Evolutionary conservation across 2,113 vertebrate genomes (phyloP).

Genomic region (Phodopus roborovskii): DNA sequence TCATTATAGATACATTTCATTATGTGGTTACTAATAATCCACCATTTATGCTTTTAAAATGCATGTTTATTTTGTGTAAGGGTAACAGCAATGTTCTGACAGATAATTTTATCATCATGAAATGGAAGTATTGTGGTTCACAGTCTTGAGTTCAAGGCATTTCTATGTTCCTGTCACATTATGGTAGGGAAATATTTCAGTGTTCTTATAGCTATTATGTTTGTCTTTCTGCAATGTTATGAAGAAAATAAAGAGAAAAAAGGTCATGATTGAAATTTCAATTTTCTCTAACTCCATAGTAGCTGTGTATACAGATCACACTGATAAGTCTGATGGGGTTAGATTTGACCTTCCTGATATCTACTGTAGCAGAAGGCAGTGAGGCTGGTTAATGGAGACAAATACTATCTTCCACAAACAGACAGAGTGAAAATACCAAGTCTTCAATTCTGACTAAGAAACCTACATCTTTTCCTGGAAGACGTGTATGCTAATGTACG

Average conservation of each 20-base stretch:
- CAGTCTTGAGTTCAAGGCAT: neutral
- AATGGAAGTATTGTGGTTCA: neutral
- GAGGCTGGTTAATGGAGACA: neutral
- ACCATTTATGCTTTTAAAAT: neutral
- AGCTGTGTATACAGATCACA: neutral
- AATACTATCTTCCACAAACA: neutral
- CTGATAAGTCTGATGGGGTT: neutral
- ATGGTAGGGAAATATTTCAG: neutral
- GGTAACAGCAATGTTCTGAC: neutral
- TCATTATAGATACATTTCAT: neutral
- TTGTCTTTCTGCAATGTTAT: neutral
- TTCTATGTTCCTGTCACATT: neutral
- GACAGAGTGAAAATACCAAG: neutral
- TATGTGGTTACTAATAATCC: neutral
- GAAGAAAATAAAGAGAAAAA: neutral
- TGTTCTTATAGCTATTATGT: neutral
- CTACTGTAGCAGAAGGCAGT: neutral
- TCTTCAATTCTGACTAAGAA: neutral
- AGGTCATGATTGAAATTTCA: neutral
- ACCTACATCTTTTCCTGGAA: neutral
- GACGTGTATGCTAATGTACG: neutral
- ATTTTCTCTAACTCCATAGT: neutral
- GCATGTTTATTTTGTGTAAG: neutral
- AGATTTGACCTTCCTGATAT: neutral
- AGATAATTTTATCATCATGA: neutral